Percentiles rank a stretch among this genome's conserved stretches.
Evolutionary conservation across 2,888 invertebrate species (phyloP).

Genomic region (Drosophila anomalata): DNA sequence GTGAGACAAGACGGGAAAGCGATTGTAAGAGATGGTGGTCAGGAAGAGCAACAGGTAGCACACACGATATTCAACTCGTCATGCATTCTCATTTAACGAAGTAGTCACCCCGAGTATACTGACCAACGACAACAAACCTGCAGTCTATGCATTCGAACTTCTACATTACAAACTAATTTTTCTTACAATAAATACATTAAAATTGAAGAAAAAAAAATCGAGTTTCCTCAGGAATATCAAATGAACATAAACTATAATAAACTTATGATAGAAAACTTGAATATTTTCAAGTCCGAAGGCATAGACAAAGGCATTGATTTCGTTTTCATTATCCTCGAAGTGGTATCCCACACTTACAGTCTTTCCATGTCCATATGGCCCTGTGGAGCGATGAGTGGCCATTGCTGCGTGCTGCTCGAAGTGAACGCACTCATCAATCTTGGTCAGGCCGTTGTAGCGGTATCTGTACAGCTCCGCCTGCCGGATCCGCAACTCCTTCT

Average conservation of each 20-base stretch:
- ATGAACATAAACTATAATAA: neutral
- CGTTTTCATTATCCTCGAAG: slow-evolving; percentile 7
- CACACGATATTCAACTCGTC: slow-evolving; percentile 84
- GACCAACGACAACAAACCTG: slow-evolving; percentile 15
- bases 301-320: neutral
- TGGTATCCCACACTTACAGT: slow-evolving; percentile 79
- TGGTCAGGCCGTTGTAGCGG: slow-evolving; percentile 93
- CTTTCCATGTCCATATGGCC: slow-evolving; percentile 84
- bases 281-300: neutral
- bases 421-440: slow-evolving; percentile 93
- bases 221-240: too few relatives aligned
- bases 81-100: slow-evolving; percentile 76
- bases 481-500: slow-evolving; percentile 92
- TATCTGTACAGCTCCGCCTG: slow-evolving; percentile 93
- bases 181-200: neutral
- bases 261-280: neutral
- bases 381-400: slow-evolving; percentile 85
- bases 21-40: slow-evolving; percentile 34
- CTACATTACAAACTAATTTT: too few relatives aligned
- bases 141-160: neutral
- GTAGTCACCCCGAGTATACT: slow-evolving; percentile 20
- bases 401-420: slow-evolving; percentile 92
- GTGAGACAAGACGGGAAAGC: slow-evolving; percentile 65
- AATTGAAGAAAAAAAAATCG: too few relatives aligned
- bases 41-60: slow-evolving; percentile 41